Evolutionary conservation across 2,113 vertebrate genomes (phyloP).

Genomic region (Peucedramus taeniatus): DNA sequence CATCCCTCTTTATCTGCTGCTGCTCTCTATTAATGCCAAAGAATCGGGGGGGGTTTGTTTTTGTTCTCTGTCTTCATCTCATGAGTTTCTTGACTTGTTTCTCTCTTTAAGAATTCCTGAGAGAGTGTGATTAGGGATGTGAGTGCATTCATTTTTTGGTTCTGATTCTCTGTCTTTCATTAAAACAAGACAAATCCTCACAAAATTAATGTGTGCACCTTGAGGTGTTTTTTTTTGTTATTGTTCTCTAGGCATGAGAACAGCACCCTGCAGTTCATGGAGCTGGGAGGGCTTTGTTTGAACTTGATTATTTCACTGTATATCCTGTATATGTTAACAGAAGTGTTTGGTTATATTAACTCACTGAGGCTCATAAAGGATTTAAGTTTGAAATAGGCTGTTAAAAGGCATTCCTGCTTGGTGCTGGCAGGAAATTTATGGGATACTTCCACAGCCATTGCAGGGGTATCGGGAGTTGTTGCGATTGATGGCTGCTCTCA

Average conservation of each 20-base stretch:
- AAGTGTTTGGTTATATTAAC: neutral
- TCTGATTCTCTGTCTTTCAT: neutral
- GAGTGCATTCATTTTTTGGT: neutral
- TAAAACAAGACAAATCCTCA: neutral
- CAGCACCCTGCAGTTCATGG: neutral
- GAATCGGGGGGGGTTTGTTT: neutral
- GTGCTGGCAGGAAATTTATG: neutral
- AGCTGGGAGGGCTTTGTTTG: neutral
- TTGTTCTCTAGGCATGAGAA: neutral
- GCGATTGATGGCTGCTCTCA: neutral
- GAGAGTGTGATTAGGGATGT: too few species aligned
- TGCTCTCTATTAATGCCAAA: neutral
- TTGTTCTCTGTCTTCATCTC: neutral
- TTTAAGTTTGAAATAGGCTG: neutral
- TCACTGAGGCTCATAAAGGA: neutral
- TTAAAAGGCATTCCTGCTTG: neutral
- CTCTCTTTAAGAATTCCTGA: neutral
- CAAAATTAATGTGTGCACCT: neutral
- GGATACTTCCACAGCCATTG: neutral
- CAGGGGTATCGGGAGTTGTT: neutral
- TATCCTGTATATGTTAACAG: neutral
- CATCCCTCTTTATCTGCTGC: neutral
- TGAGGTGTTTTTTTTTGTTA: neutral
- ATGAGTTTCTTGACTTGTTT: neutral
- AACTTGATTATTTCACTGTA: neutral